Evolutionary conservation across 2,888 invertebrate genomes (phyloP).

Genomic region (Dolichomitus sp.): DNA sequence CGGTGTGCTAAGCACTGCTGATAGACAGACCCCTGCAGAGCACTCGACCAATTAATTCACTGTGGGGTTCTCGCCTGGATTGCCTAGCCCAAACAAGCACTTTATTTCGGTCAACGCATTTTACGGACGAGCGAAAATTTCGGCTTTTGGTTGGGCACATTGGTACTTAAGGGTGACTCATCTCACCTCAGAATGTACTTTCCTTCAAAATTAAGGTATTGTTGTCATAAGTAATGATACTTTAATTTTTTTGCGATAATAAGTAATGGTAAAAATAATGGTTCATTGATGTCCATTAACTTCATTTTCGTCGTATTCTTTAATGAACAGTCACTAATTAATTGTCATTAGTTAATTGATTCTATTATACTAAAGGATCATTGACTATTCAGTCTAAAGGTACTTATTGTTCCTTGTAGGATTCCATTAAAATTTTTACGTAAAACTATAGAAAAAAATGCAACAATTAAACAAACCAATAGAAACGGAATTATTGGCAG

Average conservation of each 20-base stretch:
- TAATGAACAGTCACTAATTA: too few relatives aligned
- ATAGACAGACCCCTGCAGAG: slow-evolving; percentile 73
- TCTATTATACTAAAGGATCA: too few relatives aligned
- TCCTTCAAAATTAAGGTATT: not conserved
- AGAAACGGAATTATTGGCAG: not conserved
- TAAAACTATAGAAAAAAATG: not conserved
- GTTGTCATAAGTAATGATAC: not conserved
- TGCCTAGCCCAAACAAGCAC: slow-evolving; percentile 30
- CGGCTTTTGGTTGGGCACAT: not conserved
- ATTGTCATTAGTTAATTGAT: too few relatives aligned
- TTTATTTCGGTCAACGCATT: slow-evolving; percentile 57
- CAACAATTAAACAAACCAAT: not conserved
- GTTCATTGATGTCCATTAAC: too few relatives aligned
- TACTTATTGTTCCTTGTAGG: not conserved
- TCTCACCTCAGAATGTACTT: not conserved
- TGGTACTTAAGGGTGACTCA: not conserved
- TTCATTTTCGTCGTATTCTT: too few relatives aligned
- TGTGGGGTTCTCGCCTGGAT: slow-evolving; percentile 76
- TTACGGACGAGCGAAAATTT: slow-evolving; percentile 27
- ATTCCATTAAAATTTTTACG: not conserved
- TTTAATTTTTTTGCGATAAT: too few relatives aligned
- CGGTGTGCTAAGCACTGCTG: not conserved
- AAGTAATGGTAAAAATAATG: too few relatives aligned
- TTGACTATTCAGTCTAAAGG: too few relatives aligned
- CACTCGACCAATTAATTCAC: slow-evolving; percentile 83